A percentile compares a stretch with the other conserved stretches of the same genome.
These are phyloP conservation scores for Heptranchias perlo DNA, from an alignment of 2,113 vertebrate species.

Conservation along the genomic window DNA sequence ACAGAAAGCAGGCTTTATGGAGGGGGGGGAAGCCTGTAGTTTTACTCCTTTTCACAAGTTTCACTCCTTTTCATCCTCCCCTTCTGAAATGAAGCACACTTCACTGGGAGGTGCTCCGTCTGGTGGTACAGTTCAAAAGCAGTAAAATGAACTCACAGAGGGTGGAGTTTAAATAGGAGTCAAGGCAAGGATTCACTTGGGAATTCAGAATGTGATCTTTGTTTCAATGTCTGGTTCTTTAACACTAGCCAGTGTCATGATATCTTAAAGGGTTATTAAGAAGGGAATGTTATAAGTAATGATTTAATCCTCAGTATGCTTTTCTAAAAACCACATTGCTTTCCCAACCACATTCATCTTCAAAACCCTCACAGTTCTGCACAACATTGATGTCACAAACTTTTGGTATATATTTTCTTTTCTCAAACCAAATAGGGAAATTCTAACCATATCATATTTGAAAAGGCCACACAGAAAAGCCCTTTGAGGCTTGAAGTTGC, in stretches of 20 bases:
- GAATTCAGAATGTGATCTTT: neutral
- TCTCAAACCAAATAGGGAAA: slow-evolving; percentile 1
- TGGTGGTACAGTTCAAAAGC: neutral
- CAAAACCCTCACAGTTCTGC: neutral
- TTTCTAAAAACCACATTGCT: slow-evolving; percentile 69
- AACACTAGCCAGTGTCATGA: neutral
- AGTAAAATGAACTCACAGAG: neutral
- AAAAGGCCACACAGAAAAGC: slow-evolving; percentile 6
- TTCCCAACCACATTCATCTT: neutral
- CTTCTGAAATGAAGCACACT: neutral
- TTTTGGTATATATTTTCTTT: neutral
- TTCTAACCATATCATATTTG: neutral
- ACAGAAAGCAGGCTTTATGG: neutral
- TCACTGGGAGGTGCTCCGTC: neutral
- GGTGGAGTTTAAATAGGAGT: neutral
- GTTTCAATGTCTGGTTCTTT: neutral
- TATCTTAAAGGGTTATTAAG: neutral
- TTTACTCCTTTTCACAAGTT: too few relatives aligned
- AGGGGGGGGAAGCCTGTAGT: neutral
- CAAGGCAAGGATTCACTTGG: neutral
- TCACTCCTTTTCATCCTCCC: neutral
- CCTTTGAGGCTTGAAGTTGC: slow-evolving; percentile 13
- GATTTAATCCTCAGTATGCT: neutral
- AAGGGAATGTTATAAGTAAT: neutral
- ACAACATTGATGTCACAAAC: neutral